phyloP scores from a whole-genome alignment of 2,888 invertebrate genomes.

The Megamerina dolium region DNA sequence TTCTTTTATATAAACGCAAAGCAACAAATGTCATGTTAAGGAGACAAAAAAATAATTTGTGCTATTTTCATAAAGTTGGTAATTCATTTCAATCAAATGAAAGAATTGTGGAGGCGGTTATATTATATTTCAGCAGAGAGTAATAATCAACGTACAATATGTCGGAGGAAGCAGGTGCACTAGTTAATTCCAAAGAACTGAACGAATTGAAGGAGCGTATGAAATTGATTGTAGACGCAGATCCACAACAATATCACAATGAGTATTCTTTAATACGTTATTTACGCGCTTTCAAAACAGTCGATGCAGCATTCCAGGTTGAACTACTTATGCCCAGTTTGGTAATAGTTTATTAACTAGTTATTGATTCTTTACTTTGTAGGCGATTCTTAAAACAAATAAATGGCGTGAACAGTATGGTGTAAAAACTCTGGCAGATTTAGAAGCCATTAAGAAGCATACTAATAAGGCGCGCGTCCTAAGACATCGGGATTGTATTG shows the following conservation, averaged over 20 bases:
- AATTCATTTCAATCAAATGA: too few relatives aligned
- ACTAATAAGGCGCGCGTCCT: slow-evolving; percentile 63
- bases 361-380: slow-evolving; percentile 13
- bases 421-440: slow-evolving; percentile 55
- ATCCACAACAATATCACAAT: slow-evolving; percentile 68
- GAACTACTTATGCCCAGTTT: too few relatives aligned
- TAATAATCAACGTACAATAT: too few relatives aligned
- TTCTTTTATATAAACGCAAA: too few relatives aligned
- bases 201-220: slow-evolving; percentile 64
- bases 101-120: too few relatives aligned
- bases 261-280: slow-evolving; percentile 67
- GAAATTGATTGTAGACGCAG: slow-evolving; percentile 66
- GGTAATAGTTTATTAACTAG: too few relatives aligned
- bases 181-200: slow-evolving; percentile 59
- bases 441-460: slow-evolving; percentile 55
- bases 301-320: slow-evolving; percentile 71
- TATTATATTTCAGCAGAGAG: too few relatives aligned
- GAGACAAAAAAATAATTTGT: too few relatives aligned
- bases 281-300: slow-evolving; percentile 66
- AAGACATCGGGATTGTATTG: slow-evolving; percentile 64
- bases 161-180: slow-evolving; percentile 43
- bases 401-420: slow-evolving; percentile 74
- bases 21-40: too few relatives aligned
- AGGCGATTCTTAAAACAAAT: slow-evolving; percentile 73
- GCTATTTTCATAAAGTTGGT: too few relatives aligned